Evolutionary conservation across 2,888 invertebrate species (phyloP), one percentile per base, ranked within the genome.

Genomic region (Smittia aterrima): DNA sequence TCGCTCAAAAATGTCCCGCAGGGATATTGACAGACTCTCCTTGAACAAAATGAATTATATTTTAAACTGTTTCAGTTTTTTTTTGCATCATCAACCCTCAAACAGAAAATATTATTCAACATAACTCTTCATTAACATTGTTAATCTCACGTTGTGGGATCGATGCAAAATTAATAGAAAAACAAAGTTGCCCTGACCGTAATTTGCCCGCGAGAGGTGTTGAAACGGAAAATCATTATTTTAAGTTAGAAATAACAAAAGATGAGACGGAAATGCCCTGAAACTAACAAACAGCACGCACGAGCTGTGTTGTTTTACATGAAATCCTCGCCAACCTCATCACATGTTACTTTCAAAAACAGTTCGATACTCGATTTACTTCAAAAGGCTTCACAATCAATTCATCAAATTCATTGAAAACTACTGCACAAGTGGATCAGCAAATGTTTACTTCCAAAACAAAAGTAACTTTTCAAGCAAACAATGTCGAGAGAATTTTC

Each of bases 131-230:
- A 11, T 47, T 58, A 18, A 18, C 58, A 4, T 20, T 58, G n/a
- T 47, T 6, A 47, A 47, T 16, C 53, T 22, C 58, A 58, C 4
- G 16, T 20, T 58, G 18, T 4, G 20, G 20, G 38, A 27, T 38
- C 20, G 16, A 25, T 11, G 64, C 9, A n/a, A 25, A 64, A 32
- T 62, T 20, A 62, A 64, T 64, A n/a, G 64, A 25, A 27, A 40
- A 40, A 67, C 4, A 18, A 40, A 27, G 18, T 40, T 24, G 6
- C 6, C 1, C 40, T 18, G 7, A 9, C 20, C 40, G 16, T 53
- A 70, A 38, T 72, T 58, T 62, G 62, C 47, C 58, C 58, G 58
- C 66, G 47, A 74, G 62, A 74, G 66, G 74, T 74, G 74, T 74
- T 74, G 74, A 74, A 66, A 41, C 40, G 66, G 9, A 64, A 74